Percentiles rank a stretch among this genome's conserved stretches.
phyloP scores from a whole-genome alignment of 2,113 vertebrate genomes.

The Leucoraja erinaceus region DNA sequence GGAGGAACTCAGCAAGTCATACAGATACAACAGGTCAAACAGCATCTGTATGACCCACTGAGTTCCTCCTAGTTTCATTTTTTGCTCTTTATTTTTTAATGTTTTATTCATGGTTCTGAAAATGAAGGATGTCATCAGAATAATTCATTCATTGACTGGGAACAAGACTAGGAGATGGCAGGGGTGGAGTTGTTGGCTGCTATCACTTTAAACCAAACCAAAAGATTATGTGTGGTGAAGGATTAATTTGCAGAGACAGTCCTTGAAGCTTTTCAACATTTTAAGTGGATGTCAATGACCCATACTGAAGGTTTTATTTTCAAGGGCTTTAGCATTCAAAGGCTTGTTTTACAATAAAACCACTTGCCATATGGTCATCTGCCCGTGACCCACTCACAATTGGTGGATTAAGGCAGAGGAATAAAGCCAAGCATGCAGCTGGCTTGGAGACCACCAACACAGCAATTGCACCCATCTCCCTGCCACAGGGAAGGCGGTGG shows the following conservation, averaged over 20 bases:
- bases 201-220: background rate
- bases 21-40: too few relatives aligned
- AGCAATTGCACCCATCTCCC: conserved; percentile 77
- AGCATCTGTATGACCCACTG: too few relatives aligned
- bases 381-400: conserved; percentile 63
- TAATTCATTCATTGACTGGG: background rate
- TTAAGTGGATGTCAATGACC: conserved; percentile 53
- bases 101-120: background rate
- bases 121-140: background rate
- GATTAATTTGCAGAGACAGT: background rate
- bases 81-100: background rate
- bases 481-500: conserved; percentile 65
- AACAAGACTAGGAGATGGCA: too few relatives aligned
- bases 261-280: background rate
- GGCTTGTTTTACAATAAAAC: conserved; percentile 72
- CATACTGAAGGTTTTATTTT: conserved; percentile 61
- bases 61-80: too few relatives aligned
- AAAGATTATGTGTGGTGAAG: background rate
- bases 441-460: conserved; percentile 79
- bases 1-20: too few relatives aligned
- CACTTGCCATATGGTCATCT: conserved; percentile 73
- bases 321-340: conserved; percentile 70
- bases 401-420: conserved; percentile 69
- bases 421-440: conserved; percentile 82
- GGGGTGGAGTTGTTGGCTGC: background rate